Evolutionary conservation across 2,888 invertebrate genomes (phyloP).

Genomic region (Lasioglossum morio): DNA sequence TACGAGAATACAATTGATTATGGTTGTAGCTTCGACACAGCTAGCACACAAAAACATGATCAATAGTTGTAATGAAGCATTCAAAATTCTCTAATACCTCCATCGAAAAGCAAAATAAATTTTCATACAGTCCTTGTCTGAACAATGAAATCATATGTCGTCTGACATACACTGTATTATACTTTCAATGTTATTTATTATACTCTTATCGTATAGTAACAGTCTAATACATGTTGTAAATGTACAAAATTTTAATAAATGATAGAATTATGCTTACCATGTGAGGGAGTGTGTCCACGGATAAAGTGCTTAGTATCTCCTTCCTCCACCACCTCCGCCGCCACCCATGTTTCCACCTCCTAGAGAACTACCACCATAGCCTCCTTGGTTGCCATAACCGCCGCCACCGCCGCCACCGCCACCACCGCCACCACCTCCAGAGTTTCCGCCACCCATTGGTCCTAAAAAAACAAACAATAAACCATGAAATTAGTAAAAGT

Average conservation of each 20-base stretch:
- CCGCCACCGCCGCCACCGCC: slow-evolving; percentile 82
- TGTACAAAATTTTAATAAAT: slow-evolving; percentile 17
- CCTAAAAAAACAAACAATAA: slow-evolving; percentile 60
- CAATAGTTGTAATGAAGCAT: slow-evolving; percentile 4
- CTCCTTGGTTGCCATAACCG: slow-evolving; percentile 84
- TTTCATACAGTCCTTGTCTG: slow-evolving; percentile 4
- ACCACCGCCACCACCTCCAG: slow-evolving; percentile 86
- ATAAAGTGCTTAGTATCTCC: slow-evolving; percentile 79
- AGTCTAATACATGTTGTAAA: slow-evolving; percentile 13
- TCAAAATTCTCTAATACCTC: slow-evolving; percentile 22
- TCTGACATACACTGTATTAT: slow-evolving; percentile 10
- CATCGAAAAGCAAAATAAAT: slow-evolving; percentile 9
- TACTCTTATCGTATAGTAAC: slow-evolving; percentile 13
- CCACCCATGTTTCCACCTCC: slow-evolving; percentile 84
- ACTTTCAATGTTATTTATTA: slow-evolving; percentile 27
- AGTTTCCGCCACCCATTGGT: slow-evolving; percentile 79
- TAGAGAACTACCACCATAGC: slow-evolving; percentile 83
- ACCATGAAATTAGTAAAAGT: slow-evolving; percentile 32
- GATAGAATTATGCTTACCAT: slow-evolving; percentile 76
- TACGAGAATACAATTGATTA: slow-evolving; percentile 1
- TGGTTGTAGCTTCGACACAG: slow-evolving; percentile 10
- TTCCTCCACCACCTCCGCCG: slow-evolving; percentile 81
- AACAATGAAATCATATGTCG: slow-evolving; percentile 14
- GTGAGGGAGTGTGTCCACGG: slow-evolving; percentile 69
- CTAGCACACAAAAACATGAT: slow-evolving; percentile 24